These are phyloP conservation scores for Acinonyx jubatus DNA, from an alignment of 2,113 vertebrate species.

Conservation along the genomic window DNA sequence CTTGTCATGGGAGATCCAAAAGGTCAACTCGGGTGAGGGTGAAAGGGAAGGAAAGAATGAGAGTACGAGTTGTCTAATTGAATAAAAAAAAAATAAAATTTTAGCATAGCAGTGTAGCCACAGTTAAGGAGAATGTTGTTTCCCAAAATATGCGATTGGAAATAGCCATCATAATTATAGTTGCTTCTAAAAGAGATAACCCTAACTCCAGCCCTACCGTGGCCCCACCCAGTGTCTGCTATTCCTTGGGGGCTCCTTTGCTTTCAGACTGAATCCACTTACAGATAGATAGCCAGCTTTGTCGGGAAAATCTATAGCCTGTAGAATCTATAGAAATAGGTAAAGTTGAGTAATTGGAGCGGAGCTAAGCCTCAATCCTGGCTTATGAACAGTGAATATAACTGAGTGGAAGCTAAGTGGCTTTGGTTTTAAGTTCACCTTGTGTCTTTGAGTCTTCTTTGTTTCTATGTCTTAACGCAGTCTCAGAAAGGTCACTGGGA, in stretches of 20 bases:
- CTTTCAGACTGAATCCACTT: neutral
- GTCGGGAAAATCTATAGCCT: neutral
- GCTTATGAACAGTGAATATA: neutral
- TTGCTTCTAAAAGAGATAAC: neutral
- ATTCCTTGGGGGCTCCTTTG: neutral
- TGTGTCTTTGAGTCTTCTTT: neutral
- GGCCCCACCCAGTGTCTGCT: fast-evolving
- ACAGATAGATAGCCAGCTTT: neutral
- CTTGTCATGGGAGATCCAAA: neutral
- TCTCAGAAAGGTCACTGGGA: conserved; percentile 11
- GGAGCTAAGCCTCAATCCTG: neutral
- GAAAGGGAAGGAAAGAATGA: neutral
- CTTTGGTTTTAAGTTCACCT: neutral
- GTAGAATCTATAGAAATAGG: neutral
- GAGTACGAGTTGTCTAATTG: neutral
- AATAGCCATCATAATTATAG: neutral
- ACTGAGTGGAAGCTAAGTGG: neutral
- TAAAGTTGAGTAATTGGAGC: neutral
- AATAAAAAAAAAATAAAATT: neutral
- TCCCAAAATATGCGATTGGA: neutral
- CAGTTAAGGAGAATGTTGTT: neutral
- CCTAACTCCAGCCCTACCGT: neutral
- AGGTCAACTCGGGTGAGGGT: neutral
- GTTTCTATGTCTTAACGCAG: neutral
- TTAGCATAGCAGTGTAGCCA: neutral